Base-by-base conservation (phyloP, 1,140 invertebrate species). In the Conus ventricosus region DNA sequence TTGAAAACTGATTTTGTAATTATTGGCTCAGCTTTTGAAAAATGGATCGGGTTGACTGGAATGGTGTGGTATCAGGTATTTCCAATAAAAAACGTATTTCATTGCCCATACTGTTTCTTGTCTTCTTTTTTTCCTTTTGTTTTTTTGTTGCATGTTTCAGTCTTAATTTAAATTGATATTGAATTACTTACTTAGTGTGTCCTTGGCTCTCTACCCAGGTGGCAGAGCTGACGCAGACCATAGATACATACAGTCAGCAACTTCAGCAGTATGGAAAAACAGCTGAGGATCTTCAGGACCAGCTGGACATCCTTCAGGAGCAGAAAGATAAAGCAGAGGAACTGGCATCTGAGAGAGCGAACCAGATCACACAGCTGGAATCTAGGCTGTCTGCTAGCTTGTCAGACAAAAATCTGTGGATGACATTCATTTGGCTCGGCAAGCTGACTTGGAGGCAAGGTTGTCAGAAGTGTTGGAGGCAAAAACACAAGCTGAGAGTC, bases 241-340 rank as follows among this genome's bases (percentile, higher is more conserved):
- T 88, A 20, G 63, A 88, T 8, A 83, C 81, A 6, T 82, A 67
- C 60, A 71, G 60, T 23, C 80, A 88, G 75, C 87, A 88, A 51
- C 81, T 88, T 23, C 87, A 54, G 87, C 57, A 55, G 15, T 88
- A 88, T 75, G 87, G 60, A 3, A 27, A 88, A 60, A 51, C 76
- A 17, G 60, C 80, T 5, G 85, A 87, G 25, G 71, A 83, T 51
- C 89, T 89, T 54, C 89, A 89, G 86, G 60, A 51, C 13, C 87
- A 87, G 86, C 51, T 87, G 27, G 82, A 87, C 57, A 39, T 80
- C 15, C 67, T 90, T 10, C 84, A 90, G 54, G 80, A 86, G 20
- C 76, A 90, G 63, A 67, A 88, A 11, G 60, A 84, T n/a, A 13
- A 17, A 25, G 81, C 84, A 67, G 82, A 90, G 76, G 8, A 84